Base-by-base conservation (phyloP, 2,888 invertebrate genomes). In the Cyclophora punctaria region DNA sequence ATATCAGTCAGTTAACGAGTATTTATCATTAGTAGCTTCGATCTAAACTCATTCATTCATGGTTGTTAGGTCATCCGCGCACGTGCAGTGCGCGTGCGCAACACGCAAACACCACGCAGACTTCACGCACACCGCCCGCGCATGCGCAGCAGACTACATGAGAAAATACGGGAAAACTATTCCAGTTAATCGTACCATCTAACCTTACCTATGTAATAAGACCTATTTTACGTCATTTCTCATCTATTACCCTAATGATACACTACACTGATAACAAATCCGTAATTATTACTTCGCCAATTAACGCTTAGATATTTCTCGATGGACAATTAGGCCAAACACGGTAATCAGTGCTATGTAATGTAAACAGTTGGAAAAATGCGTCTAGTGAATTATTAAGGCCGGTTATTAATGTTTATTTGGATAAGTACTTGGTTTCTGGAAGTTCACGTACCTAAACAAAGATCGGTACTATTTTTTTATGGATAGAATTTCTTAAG, bases 41-140 rank as follows among this genome's bases (percentile, higher is more conserved):
- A 20, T 20, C 20, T 20, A 20, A 20, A 37, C 37, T 37, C 61
- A 63, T 64, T 70, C 71, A 73, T 70, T 63, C 59, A 63, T 50
- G 52, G 51, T 56, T 58, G 55, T 58, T 59, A 59, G 58, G 56
- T 52, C 63, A 60, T 58, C 51, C 51, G 53, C 57, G 48, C 85
- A 82, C 80, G 85, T 67, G 75, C 6, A 3, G 2, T n/a, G 54
- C 70, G 70, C 80, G 74, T 81, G 83, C 59, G 51, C 44, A 41
- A 52, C 71, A 67, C 69, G 67, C 67, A 34, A 6, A 58, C 58
- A 34, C 34, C 53, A 59, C 53, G 60, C 56, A 48, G 35, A 35
- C 54, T 56, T 35, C 61, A 56, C 59, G 55, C 50, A 53, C 44
- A 57, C 51, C 63, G 59, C 45, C 44, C 49, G 48, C 35, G 49